These are phyloP conservation scores for Babyrousa celebensis DNA, from an alignment of 2,797 vertebrate genomes.

Conservation along the genomic window DNA sequence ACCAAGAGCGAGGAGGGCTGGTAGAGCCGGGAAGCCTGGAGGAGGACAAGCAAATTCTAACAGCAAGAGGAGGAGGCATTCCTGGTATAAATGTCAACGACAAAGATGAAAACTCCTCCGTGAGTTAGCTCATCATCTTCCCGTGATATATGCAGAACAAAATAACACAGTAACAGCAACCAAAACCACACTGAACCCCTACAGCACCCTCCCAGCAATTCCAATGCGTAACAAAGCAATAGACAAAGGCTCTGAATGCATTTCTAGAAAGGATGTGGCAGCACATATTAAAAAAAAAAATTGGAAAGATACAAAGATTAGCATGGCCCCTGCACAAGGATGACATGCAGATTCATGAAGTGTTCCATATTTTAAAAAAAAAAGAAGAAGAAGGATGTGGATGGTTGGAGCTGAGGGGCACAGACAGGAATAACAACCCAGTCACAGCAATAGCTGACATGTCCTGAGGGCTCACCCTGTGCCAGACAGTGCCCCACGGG, in stretches of 20 bases:
- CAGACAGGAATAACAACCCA: neutral
- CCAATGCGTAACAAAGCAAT: neutral
- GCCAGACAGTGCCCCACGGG: neutral
- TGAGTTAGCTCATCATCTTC: neutral
- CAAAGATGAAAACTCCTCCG: neutral
- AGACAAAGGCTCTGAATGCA: neutral
- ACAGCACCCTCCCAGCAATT: neutral
- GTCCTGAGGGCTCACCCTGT: fast-evolving
- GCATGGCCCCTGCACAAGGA: too few species aligned
- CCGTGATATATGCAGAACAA: fast-evolving
- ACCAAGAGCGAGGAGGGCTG: neutral
- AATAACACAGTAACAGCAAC: neutral
- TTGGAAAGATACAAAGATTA: too few species aligned
- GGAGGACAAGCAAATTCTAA: neutral
- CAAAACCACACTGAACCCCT: fast-evolving
- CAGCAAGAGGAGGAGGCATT: neutral
- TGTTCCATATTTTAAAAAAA: too few species aligned
- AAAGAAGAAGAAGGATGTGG: fast-evolving
- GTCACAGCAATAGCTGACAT: fast-evolving
- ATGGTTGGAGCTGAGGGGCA: neutral
- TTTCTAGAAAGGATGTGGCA: neutral
- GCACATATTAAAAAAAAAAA: too few species aligned
- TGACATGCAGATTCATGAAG: too few species aligned
- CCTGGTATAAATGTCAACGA: fast-evolving
- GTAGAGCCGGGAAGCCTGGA: too few species aligned